Evolutionary conservation across 2,888 invertebrate species (phyloP).

Genomic region (Rosalia funebris): DNA sequence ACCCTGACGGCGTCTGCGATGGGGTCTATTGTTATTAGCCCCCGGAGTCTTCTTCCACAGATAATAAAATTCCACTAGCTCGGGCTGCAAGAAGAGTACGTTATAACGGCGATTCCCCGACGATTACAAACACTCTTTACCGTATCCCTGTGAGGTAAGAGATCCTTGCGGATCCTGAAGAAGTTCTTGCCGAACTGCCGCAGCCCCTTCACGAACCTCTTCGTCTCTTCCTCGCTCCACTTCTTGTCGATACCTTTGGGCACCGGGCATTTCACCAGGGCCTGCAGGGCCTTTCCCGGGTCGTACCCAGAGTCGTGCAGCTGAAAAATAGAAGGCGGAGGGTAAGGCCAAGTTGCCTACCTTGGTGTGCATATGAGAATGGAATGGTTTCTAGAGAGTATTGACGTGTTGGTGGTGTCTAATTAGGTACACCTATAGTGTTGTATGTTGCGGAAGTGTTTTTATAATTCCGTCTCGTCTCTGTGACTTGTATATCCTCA

Average conservation of each 20-base stretch:
- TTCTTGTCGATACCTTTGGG: conserved; percentile 97
- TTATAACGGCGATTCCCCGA: background rate
- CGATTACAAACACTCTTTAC: conserved; percentile 64
- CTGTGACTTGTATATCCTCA: no score
- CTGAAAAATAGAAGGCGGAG: conserved; percentile 67
- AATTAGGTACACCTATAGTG: no score
- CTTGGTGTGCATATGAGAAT: no score
- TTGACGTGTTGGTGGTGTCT: no score
- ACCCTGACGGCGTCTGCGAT: conserved; percentile 87
- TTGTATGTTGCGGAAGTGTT: no score
- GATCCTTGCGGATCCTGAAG: conserved; percentile 95
- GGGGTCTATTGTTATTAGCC: conserved; percentile 95
- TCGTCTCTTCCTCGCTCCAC: conserved; percentile 98
- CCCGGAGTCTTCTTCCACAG: conserved; percentile 99
- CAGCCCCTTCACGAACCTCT: conserved; percentile 97
- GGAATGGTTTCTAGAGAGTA: no score
- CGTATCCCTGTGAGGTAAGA: conserved; percentile 96
- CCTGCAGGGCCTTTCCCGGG: conserved; percentile 94
- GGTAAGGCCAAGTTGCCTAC: no score
- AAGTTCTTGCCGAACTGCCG: conserved; percentile 99
- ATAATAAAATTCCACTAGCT: conserved; percentile 98
- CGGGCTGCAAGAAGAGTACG: conserved; percentile 70
- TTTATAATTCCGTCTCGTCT: no score
- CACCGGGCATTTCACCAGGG: conserved; percentile 95
- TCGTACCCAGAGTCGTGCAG: conserved; percentile 97